Percentiles rank a stretch among this genome's conserved stretches.
These are phyloP conservation scores for Drosophila subobscura DNA, from an alignment of 1,140 invertebrate genomes.

Conservation along the genomic window DNA sequence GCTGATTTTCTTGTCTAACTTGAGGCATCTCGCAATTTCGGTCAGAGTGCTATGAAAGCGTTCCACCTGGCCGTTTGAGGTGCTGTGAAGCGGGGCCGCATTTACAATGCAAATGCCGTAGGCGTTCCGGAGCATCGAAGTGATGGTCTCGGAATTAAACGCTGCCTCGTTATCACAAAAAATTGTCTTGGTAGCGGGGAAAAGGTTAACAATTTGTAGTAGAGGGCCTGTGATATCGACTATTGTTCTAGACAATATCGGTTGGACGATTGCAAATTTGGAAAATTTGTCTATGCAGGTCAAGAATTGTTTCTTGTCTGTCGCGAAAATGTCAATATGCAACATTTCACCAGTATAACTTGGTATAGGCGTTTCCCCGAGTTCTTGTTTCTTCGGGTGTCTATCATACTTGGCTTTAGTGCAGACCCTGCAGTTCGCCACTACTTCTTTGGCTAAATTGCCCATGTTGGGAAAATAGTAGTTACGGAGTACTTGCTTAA, in stretches of 20 bases:
- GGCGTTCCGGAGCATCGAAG: slow-evolving; percentile 9
- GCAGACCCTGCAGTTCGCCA: slow-evolving; percentile 30
- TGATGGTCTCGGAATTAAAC: slow-evolving; percentile 34
- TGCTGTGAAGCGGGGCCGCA: slow-evolving; percentile 31
- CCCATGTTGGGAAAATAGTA: slow-evolving; percentile 45
- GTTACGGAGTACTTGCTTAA: slow-evolving; percentile 21
- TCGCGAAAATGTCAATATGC: slow-evolving; percentile 36
- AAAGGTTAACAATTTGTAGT: slow-evolving; percentile 29
- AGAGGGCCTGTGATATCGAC: slow-evolving; percentile 14
- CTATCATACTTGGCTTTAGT: slow-evolving; percentile 18
- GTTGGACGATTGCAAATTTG: slow-evolving; percentile 32
- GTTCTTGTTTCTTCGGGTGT: slow-evolving; percentile 26
- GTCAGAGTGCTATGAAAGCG: slow-evolving; percentile 16
- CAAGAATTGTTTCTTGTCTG: slow-evolving; percentile 22
- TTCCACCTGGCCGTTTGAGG: slow-evolving; percentile 26
- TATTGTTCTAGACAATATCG: slow-evolving; percentile 25
- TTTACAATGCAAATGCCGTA: slow-evolving; percentile 24
- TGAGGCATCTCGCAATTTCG: slow-evolving; percentile 11
- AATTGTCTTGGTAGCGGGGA: slow-evolving; percentile 21
- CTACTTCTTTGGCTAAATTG: slow-evolving; percentile 29
- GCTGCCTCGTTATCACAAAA: slow-evolving; percentile 35
- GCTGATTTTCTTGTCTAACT: slow-evolving; percentile 10
- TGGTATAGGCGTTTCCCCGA: slow-evolving; percentile 26
- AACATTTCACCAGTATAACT: slow-evolving; percentile 21
- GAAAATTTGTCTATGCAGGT: slow-evolving; percentile 39